Evolutionary conservation across 92 coral and sea anemone genomes (phyloP).

Genomic region (Siderastrea radians): DNA sequence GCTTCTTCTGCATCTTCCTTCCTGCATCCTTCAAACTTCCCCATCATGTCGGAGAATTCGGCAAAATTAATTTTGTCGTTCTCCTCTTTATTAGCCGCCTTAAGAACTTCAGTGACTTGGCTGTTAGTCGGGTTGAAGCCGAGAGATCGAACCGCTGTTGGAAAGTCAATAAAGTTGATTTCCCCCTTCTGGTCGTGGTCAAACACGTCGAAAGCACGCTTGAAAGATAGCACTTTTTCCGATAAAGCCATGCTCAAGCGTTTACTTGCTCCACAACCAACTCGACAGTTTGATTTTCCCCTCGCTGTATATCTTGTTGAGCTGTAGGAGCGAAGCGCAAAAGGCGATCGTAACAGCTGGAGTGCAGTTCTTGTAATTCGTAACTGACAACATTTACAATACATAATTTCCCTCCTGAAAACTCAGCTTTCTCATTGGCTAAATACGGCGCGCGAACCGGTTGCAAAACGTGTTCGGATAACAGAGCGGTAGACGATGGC

Average conservation of each 20-base stretch:
- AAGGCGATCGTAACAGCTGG: slow-evolving; percentile 28
- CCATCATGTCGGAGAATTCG: slow-evolving; percentile 80
- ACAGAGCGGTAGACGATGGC: not conserved
- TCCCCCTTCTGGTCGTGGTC: slow-evolving; percentile 75
- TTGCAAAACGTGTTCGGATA: not conserved
- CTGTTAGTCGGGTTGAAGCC: slow-evolving; percentile 67
- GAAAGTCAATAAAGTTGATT: slow-evolving; percentile 69
- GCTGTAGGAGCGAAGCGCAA: slow-evolving; percentile 20
- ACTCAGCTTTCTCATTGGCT: slow-evolving; percentile 31
- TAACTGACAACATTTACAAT: slow-evolving; percentile 35
- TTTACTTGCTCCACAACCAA: not conserved
- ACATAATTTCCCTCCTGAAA: slow-evolving; percentile 28
- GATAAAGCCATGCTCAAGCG: slow-evolving; percentile 3
- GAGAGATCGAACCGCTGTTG: slow-evolving; percentile 72
- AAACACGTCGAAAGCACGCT: slow-evolving; percentile 71
- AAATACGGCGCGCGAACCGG: not conserved
- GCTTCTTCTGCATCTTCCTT: slow-evolving; percentile 71
- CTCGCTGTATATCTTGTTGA: not conserved
- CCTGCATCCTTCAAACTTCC: slow-evolving; percentile 53
- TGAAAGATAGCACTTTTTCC: slow-evolving; percentile 10
- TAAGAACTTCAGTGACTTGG: slow-evolving; percentile 61
- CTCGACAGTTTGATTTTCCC: not conserved
- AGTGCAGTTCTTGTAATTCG: not conserved
- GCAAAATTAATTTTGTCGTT: slow-evolving; percentile 75
- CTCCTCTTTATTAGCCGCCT: slow-evolving; percentile 73